Conservation (phyloP, 2,888 invertebrate genomes). For the Athalia cordata region DNA sequence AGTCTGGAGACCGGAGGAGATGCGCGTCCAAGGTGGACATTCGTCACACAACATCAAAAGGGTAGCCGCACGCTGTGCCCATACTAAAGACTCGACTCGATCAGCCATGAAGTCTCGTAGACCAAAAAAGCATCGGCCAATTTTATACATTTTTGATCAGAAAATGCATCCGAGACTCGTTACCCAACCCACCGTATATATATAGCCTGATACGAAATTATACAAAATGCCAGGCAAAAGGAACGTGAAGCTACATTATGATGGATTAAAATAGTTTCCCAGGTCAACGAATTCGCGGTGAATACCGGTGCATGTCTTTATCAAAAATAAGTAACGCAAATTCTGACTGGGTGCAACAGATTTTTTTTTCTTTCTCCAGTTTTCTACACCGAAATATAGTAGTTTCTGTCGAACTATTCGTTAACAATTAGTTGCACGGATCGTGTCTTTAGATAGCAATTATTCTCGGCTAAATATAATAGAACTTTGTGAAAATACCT, state of each 20-base stretch:
- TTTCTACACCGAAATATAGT: not conserved
- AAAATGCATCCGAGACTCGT: constrained; percentile 34
- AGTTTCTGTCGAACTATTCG: not conserved
- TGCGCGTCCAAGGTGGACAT: constrained; percentile 73
- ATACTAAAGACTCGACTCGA: constrained; percentile 71
- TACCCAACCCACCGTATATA: constrained; percentile 24
- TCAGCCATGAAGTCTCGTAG: constrained; percentile 66
- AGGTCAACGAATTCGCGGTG: not conserved
- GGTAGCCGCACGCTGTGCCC: constrained; percentile 70
- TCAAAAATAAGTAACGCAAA: too few relatives aligned
- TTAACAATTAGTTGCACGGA: not conserved
- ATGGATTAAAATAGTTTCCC: not conserved
- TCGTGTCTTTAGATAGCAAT: not conserved
- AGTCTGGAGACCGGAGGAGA: constrained; percentile 56
- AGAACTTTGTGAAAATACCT: not conserved
- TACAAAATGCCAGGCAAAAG: not conserved
- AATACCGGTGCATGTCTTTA: not conserved
- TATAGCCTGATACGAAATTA: constrained; percentile 15
- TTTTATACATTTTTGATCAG: constrained; percentile 44
- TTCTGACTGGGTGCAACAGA: too few relatives aligned
- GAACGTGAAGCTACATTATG: not conserved
- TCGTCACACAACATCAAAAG: constrained; percentile 73
- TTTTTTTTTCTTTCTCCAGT: not conserved
- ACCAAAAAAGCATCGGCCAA: constrained; percentile 43
- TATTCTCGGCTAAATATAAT: not conserved